Base-by-base conservation (phyloP, 1,140 invertebrate genomes). In the Chrysomallon squamiferum region DNA sequence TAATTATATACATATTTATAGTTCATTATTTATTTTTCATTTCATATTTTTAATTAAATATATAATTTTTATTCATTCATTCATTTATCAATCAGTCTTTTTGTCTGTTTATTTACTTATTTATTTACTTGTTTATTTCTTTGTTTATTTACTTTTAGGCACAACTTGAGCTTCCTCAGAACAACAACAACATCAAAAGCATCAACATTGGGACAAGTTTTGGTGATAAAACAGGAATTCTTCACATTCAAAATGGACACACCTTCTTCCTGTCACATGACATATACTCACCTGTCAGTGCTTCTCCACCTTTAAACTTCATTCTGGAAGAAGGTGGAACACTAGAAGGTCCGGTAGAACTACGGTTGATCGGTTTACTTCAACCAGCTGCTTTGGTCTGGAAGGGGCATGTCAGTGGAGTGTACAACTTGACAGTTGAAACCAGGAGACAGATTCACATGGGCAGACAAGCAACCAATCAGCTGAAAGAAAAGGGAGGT, bases 381-480 rank as follows among this genome's bases (percentile, higher is more conserved):
- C 15, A 25, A 2, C 76, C 76, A n/a, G 69, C 66, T 11, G n/a
- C n/a, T n/a, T 59, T 77, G 1, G 45, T 65, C 6, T 59, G 72
- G 15, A 60, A 71, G 52, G 77, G 77, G 15, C 73, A 74, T 43
- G 43, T 79, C 27, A 66, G 67, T 45, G 78, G 78, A 30, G 74
- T 78, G 33, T 69, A 75, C 64, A 80, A 80, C 56, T 56, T 80
- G 33, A 80, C 76, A 0, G 33, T 80, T 49, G 78, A 74, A 35
- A 69, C 71, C 35, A 67, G 57, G 0, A 63, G 65, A 20, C 32
- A 33, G 29, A 45, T 78, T 33, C 52, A 61, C 33, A 68, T 78
- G 5, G 73, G 66, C 6, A 43, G 56, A 3, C 68, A 62, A n/a
- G 78, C 78, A 13, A 71, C 72, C 30, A 80, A 78, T 59, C 73